Conservation (phyloP, 1,140 invertebrate species). For the Bombus terrestris region DNA sequence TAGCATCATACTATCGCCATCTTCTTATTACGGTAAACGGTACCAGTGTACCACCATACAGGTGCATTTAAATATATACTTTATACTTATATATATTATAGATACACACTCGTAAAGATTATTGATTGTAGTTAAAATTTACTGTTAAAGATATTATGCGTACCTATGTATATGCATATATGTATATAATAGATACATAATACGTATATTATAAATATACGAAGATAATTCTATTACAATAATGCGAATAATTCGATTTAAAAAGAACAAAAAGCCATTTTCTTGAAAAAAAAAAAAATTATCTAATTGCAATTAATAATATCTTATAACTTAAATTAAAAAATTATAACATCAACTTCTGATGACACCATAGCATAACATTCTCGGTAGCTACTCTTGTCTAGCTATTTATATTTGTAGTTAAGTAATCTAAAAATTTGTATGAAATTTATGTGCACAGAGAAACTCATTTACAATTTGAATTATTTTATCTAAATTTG, state of each 20-base stretch:
- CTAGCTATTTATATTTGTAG: not conserved
- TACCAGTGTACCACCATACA: constrained; percentile 44
- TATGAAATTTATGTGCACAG: not conserved
- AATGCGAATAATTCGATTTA: not conserved
- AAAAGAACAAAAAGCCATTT: too few species aligned
- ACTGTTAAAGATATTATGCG: not conserved
- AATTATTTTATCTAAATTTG: not conserved
- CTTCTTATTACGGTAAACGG: constrained; percentile 60
- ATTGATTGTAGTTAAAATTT: constrained; percentile 50
- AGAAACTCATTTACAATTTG: not conserved
- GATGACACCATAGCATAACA: too few species aligned
- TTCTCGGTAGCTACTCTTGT: not conserved
- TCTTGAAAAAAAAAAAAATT: too few species aligned
- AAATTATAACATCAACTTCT: too few species aligned
- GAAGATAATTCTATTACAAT: not conserved
- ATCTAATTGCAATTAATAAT: too few species aligned
- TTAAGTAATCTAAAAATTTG: not conserved
- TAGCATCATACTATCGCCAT: constrained; percentile 58
- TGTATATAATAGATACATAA: not conserved
- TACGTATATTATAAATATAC: too few species aligned
- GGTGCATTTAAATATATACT: not conserved
- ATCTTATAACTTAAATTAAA: too few species aligned
- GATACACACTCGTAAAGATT: constrained; percentile 30
- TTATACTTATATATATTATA: not conserved
- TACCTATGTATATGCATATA: not conserved